Evolutionary conservation across 2,113 vertebrate genomes (phyloP).

Genomic region (Caranx ignobilis): DNA sequence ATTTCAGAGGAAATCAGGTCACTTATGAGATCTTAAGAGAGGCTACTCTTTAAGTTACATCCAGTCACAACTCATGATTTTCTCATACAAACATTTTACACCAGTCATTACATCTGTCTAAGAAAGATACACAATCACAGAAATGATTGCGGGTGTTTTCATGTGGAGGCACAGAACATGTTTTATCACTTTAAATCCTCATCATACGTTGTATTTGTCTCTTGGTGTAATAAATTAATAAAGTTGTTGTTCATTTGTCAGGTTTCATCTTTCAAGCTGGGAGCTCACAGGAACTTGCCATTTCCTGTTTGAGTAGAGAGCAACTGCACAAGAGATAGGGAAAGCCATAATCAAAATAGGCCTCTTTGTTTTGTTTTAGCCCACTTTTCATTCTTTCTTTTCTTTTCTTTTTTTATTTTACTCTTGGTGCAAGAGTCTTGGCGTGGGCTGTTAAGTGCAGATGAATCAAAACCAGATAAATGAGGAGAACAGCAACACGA

Average conservation of each 20-base stretch:
- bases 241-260: background rate
- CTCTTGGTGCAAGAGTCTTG: constrained; percentile 31
- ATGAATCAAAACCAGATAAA: constrained; percentile 36
- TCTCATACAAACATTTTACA: constrained; percentile 4
- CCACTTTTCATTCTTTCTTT: constrained; percentile 5
- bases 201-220: background rate
- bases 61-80: background rate
- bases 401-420: background rate
- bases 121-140: constrained; percentile 22
- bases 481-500: constrained; percentile 23
- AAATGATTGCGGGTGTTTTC: background rate
- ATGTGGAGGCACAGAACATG: constrained; percentile 55
- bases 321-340: constrained; percentile 28
- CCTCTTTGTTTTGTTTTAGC: constrained; percentile 10
- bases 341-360: constrained; percentile 33
- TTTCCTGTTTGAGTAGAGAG: constrained; percentile 13
- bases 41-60: constrained; percentile 3
- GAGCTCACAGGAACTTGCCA: background rate
- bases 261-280: constrained; percentile 16
- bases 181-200: constrained; percentile 11
- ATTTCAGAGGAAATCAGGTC: constrained; percentile 18
- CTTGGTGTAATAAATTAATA: constrained; percentile 4
- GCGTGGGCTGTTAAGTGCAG: constrained; percentile 26
- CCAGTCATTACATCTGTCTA: background rate
- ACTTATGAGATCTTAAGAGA: constrained; percentile 23